These are phyloP conservation scores for Ostrea edulis DNA, from an alignment of 1,140 invertebrate genomes.

Conservation along the genomic window DNA sequence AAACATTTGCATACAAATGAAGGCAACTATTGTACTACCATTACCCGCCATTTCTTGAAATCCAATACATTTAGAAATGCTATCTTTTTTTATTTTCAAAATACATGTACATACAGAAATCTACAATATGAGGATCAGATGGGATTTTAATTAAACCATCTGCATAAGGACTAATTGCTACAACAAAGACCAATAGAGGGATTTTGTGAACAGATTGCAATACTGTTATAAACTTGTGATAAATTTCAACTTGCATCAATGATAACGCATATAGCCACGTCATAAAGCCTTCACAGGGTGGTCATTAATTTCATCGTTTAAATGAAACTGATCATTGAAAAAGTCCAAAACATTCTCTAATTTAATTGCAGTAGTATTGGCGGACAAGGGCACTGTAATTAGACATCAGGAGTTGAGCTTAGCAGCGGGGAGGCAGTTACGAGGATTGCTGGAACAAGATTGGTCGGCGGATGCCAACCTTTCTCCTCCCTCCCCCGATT, in stretches of 20 bases:
- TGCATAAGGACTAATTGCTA: not conserved
- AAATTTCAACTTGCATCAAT: conserved; percentile 33
- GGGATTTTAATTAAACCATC: not conserved
- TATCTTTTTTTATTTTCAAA: not conserved
- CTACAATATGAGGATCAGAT: not conserved
- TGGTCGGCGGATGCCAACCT: not conserved
- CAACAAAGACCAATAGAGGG: not conserved
- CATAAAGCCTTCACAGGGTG: not conserved
- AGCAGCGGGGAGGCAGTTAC: conserved; percentile 25
- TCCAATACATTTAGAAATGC: not conserved
- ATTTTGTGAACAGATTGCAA: conserved; percentile 29
- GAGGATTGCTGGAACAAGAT: conserved; percentile 38
- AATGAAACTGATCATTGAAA: conserved; percentile 36
- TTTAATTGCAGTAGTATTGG: conserved; percentile 44
- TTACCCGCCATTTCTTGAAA: not conserved
- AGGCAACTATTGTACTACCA: not conserved
- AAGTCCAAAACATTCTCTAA: conserved; percentile 51
- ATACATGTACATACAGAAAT: not conserved
- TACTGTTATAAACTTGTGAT: conserved; percentile 26
- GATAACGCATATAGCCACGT: conserved; percentile 13
- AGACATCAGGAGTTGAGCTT: conserved; percentile 30
- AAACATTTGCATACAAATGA: conserved; percentile 16
- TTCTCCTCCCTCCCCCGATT: conserved; percentile 26
- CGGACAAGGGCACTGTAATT: conserved; percentile 37
- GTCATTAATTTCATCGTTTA: conserved; percentile 35